Evolutionary conservation across 2,888 invertebrate genomes (phyloP), one percentile per base, ranked within the genome.

Genomic region (Heliconius cydno): DNA sequence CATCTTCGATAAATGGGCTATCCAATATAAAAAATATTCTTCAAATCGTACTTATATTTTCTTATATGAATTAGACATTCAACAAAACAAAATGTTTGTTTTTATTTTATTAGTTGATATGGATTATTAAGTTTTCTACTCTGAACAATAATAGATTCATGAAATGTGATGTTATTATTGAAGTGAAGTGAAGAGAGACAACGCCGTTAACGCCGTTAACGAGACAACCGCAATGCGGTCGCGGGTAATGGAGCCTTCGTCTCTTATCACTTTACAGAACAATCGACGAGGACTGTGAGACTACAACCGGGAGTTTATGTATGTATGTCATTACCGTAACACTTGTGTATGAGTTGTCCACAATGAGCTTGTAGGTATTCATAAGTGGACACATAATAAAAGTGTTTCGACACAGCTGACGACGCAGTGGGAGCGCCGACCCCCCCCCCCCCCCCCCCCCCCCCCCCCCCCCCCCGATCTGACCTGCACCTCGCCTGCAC

Each of bases 141-240:
- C 52, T 52, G 15, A 52, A 52, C 52, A 52, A 52, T 52, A 52
- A 52, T 52, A 52, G 1, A 6, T 19, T 19, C 19, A 19, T 52
- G 52, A 52, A 52, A 52, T 52, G 34, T 34, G 6, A 52, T 52
- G 52, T 19, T 52, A 52, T 19, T 52, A 6, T 19, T 41, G 34
- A 34, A 34, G 34, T 34, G 34, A 34, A 34, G 34, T 34, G 34
- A 34, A 34, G 34, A 34, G 70, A 46, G 70, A 25, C 41, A 25
- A 41, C 41, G 5, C 70, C 41, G 41, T 25, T 65, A 25, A n/a
- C n/a, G n/a, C n/a, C n/a, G n/a, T n/a, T n/a, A 65, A 65, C 28
- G 41, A 28, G 38, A 66, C n/a, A 57, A 79, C 74, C 76, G 72
- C 76, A 68, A 12, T 71, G 79, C 67, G 76, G 79, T 76, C 57